Evolutionary conservation across 1,140 invertebrate genomes (phyloP).

Genomic region (Macrobrachium nipponense): DNA sequence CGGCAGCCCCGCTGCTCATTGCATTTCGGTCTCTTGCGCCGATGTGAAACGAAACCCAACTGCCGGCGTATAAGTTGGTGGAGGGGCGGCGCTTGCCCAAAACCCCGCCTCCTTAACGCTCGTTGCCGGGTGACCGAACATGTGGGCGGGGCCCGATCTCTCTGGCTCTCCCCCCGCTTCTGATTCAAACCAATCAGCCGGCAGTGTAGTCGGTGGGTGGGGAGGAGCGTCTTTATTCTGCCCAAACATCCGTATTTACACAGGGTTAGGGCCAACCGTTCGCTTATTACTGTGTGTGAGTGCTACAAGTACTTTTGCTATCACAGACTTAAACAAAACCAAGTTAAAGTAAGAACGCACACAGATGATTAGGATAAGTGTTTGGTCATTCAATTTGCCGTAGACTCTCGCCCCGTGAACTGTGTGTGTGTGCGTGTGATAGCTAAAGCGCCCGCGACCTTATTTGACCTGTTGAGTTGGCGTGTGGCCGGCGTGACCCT

Average conservation of each 20-base stretch:
- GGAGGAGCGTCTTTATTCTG: constrained; percentile 38
- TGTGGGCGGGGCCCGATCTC: not conserved
- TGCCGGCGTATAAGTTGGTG: too few species aligned
- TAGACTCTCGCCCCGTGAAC: constrained; percentile 52
- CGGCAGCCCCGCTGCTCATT: too few species aligned
- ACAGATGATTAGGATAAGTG: constrained; percentile 65
- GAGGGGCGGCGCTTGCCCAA: not conserved
- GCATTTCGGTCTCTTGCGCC: too few species aligned
- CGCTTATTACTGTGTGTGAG: constrained; percentile 63
- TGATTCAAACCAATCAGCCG: not conserved
- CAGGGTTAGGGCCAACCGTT: constrained; percentile 62
- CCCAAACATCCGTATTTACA: constrained; percentile 64
- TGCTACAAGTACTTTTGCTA: constrained; percentile 64
- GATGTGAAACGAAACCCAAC: too few species aligned
- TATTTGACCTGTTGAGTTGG: constrained; percentile 52
- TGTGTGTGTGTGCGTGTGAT: constrained; percentile 63
- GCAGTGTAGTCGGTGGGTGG: not conserved
- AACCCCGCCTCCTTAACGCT: not conserved
- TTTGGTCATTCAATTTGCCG: constrained; percentile 65
- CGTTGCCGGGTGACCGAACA: constrained; percentile 31
- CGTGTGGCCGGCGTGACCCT: constrained; percentile 32
- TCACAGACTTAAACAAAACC: constrained; percentile 65
- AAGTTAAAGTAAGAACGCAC: constrained; percentile 62
- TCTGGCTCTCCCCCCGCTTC: not conserved
- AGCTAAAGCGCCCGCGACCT: not conserved